Evolutionary conservation across 2,113 vertebrate species (phyloP), one percentile per base, ranked within the genome.

Genomic region (Tragelaphus buxtoni): DNA sequence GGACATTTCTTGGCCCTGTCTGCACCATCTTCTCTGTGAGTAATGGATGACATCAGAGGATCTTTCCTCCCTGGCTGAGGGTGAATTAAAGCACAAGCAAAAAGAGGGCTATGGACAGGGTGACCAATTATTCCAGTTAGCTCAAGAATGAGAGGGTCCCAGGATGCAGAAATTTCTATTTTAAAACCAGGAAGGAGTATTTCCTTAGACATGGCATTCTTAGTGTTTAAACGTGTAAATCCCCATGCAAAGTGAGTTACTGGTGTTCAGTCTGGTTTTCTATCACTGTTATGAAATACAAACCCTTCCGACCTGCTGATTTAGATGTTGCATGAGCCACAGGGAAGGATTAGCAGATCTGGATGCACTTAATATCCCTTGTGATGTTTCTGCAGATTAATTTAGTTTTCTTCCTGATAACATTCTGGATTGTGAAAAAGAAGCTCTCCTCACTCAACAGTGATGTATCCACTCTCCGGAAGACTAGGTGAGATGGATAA

Each of bases 1-100:
- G 98, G 99, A 98, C 98, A 81, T 97, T 99, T 69, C 97, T 98
- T 22, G 98, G 98, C 4, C 99, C 99, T 2, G 85, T 98, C 60
- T 96, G 98, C 76, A 28, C 22, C 56, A 82, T 99, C 61, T 95
- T 99, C 92, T 96, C 60, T 61, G 99, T 99, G 97, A 98, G 98
- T 91, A 72, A 81, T 39, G 10, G 63, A 32, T 74, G 28, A 53
- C 22, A 28, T 84, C 80, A 85, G 60, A 51, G 6, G 5, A 35
- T 55, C 7, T 45, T 24, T 45, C 45, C 42, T 69, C 17, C 2
- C 82, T 30, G 60, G 11, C 16, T 63, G 5, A 47, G 28, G 12
- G 12, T 47, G 22, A 63, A 16, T 69, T 18, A 45, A 95, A 76
- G 11, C n/a, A 74, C n/a, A 26, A 11, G 55, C 45, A 55, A 22